Evolutionary conservation across 2,888 invertebrate species (phyloP), one percentile per base, ranked within the genome.

Genomic region (Drosophila buzzatii): DNA sequence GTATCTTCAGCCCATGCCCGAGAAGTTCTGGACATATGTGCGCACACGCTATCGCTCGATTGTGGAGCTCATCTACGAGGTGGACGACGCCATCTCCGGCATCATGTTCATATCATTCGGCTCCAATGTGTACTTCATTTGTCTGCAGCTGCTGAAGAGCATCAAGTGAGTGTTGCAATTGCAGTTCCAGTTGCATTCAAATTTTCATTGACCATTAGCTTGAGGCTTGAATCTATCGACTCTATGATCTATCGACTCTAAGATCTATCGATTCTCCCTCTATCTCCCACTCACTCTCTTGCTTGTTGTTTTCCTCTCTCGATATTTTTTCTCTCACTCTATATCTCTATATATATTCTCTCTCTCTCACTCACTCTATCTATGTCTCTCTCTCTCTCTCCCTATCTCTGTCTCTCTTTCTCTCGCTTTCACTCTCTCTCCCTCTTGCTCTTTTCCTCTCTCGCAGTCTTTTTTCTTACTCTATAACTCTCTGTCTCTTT

Each of bases 81-180:
- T 94, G 58, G 94, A 95, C 76, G 90, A 92, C 8, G 92, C 93
- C 16, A 92, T 95, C 47, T 94, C 94, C 5, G 91, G 92, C 63
- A 93, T 94, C 59, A 93, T 94, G 49, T 91, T 94, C 47, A 81
- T 95, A 0, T 94, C 94, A 5, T 94, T 94, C 83, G 94, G 94
- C 31, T 94, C 94, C 70, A 94, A 95, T 91, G 91, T 95, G 37
- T 95, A 94, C 85, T 95, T 94, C 76, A 94, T 95, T 73, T 94
- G 95, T 73, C 93, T 94, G 47, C 95, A 95, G 76, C 92, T 95
- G 45, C 92, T 94, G 57, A 93, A 94, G 85, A 94, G 94, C 59
- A 93, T 95, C 76, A 94, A 92, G 93, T 93, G 73, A 79, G 89
- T 56, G 39, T 27, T 27, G 27, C 27, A 27, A 27, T 6, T 27